Evolutionary conservation across 2,797 vertebrate species (phyloP), one percentile per base, ranked within the genome.

Genomic region (Triplophysa bombifrons): DNA sequence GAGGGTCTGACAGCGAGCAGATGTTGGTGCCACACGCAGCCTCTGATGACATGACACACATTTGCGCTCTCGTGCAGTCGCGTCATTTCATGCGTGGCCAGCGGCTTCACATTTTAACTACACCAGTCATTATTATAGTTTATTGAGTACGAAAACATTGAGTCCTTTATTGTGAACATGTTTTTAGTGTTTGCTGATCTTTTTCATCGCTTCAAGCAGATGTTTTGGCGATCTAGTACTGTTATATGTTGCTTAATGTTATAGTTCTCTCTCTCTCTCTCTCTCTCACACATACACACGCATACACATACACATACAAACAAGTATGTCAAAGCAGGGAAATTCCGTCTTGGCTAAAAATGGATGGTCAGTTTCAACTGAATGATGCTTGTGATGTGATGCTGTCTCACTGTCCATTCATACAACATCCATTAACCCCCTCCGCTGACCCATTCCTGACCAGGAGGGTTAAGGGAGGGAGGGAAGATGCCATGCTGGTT

Each of bases 351-450:
- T 73, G 78, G 38, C 53, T 58, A 50, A 67, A 73, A 34, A 19
- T 38, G 34, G 46, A 41, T 66, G 56, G 79, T 51, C 67, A 69
- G 30, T 38, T 44, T 72, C 64, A 68, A 73, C 68, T 66, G 71
- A 75, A 70, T 68, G 63, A 69, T 71, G 19, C 60, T 74, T 75
- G 25, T 27, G 85, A 72, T 76, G 79, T 76, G 76, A 75, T 76
- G 72, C 81, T 71, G 69, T 82, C 78, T 81, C 65, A 81, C 78
- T 76, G 63, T 81, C 82, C 78, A 80, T 86, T 80, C 79, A 81
- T 88, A 84, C 83, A 86, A 83, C 85, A 82, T 72, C 88, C 83
- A 78, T 84, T 61, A 73, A 50, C 71, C 75, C 64, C 44, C 56
- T 13, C 74, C 16, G n/a, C 82, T 73, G 60, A 51, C 72, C 74